A percentile compares a stretch with the other conserved stretches of the same genome.
Evolutionary conservation across 2,797 vertebrate species (phyloP).

Genomic region (Capromys pilorides): DNA sequence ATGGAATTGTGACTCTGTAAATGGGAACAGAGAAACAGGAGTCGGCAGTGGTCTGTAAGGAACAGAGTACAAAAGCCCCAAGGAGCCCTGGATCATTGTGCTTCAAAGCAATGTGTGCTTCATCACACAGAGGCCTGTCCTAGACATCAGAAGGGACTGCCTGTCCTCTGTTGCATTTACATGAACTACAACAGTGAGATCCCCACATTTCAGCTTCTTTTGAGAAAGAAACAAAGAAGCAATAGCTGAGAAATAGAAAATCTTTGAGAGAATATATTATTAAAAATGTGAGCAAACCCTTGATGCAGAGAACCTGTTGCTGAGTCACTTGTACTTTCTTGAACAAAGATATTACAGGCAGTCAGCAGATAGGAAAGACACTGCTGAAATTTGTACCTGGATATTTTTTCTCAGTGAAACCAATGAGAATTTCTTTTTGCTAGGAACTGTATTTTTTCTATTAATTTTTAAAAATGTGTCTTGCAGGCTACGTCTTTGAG

Average conservation of each 20-base stretch:
- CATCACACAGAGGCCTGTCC: background rate
- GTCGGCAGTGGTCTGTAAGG: background rate
- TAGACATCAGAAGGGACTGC: background rate
- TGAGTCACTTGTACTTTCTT: conserved; percentile 32
- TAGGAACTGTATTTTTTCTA: background rate
- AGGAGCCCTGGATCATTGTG: background rate
- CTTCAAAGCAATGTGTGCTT: background rate
- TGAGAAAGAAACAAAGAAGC: background rate
- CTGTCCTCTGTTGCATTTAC: background rate
- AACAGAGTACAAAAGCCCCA: background rate
- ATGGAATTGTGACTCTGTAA: background rate
- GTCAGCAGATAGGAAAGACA: background rate
- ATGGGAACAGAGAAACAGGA: background rate
- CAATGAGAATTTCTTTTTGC: background rate
- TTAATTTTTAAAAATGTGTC: background rate
- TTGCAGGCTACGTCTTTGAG: conserved; percentile 10
- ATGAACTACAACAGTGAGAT: background rate
- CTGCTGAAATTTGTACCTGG: background rate
- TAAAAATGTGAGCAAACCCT: background rate
- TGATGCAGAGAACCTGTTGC: background rate
- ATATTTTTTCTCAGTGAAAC: conserved; percentile 22
- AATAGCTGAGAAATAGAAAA: background rate
- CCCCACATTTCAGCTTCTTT: conserved; percentile 24
- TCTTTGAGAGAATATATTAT: background rate
- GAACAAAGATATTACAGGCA: conserved; percentile 26